Evolutionary conservation across 2,113 vertebrate genomes (phyloP).

Genomic region (Tichodroma muraria): DNA sequence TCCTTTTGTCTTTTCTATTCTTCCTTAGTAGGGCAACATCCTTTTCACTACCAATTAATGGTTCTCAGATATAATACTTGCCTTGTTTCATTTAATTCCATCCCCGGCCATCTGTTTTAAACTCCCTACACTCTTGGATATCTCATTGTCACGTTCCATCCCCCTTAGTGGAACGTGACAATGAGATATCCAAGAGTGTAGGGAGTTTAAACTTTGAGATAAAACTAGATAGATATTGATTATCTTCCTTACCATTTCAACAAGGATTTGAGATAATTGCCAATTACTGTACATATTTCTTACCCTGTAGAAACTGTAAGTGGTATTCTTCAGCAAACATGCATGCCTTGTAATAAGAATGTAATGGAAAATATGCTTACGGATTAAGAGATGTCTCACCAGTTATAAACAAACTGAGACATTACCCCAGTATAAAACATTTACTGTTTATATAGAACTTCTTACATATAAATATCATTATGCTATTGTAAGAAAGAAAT

Average conservation of each 20-base stretch:
- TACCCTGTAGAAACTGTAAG: not conserved
- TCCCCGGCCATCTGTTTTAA: not conserved
- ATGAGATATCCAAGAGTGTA: not conserved
- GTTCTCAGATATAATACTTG: not conserved
- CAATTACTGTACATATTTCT: not conserved
- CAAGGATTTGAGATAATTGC: not conserved
- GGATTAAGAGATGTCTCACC: not conserved
- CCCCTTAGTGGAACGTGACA: fast-evolving
- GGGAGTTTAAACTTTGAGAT: not conserved
- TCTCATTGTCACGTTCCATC: no score
- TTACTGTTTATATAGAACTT: not conserved
- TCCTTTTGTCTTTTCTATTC: not conserved
- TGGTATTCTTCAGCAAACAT: not conserved
- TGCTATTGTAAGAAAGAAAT: not conserved
- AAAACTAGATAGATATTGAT: not conserved
- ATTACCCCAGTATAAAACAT: not conserved
- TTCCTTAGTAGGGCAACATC: not conserved
- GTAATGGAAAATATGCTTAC: not conserved
- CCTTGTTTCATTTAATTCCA: not conserved
- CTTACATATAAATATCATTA: not conserved
- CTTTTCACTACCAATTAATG: not conserved
- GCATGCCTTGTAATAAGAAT: not conserved
- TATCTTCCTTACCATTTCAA: not conserved
- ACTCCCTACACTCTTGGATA: no score
- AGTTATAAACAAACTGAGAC: not conserved